Percentiles rank a stretch among this genome's conserved stretches.
phyloP scores from a whole-genome alignment of 2,888 invertebrate species.

The Cerceris rybyensis region DNA sequence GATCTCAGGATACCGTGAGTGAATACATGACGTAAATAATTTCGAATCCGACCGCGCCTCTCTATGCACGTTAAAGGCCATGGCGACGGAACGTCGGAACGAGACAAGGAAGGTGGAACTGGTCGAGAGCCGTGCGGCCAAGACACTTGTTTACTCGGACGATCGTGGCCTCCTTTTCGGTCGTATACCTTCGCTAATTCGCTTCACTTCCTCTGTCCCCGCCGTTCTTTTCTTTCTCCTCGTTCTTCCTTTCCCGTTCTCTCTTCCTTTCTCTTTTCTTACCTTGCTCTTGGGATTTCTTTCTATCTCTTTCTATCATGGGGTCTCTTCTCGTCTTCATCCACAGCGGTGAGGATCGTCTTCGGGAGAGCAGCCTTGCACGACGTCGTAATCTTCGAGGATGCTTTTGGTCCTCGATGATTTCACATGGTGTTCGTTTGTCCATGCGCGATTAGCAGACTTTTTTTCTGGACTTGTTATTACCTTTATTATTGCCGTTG shows the following conservation, averaged over 20 bases:
- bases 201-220: conserved; percentile 73
- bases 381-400: conserved; percentile 27
- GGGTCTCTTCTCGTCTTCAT: background rate
- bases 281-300: conserved; percentile 16
- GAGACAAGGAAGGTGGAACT: conserved; percentile 66
- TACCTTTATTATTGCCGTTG: background rate
- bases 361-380: conserved; percentile 19
- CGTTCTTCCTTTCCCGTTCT: conserved; percentile 42
- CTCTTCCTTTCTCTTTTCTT: conserved; percentile 40
- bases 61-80: conserved; percentile 55
- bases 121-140: conserved; percentile 56
- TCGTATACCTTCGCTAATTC: conserved; percentile 80
- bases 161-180: conserved; percentile 80
- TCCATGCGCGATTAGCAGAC: background rate
- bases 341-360: background rate
- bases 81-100: conserved; percentile 52
- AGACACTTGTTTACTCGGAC: conserved; percentile 78
- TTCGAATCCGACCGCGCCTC: conserved; percentile 21
- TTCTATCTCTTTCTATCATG: conserved; percentile 10
- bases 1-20: background rate
- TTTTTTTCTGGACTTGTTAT: background rate
- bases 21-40: conserved; percentile 20
- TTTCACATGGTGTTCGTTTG: background rate
- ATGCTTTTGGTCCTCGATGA: background rate
- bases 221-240: conserved; percentile 49